Evolutionary conservation across 2,888 invertebrate genomes (phyloP), one percentile per base, ranked within the genome.

Genomic region (Pristionchus fissidentatus): DNA sequence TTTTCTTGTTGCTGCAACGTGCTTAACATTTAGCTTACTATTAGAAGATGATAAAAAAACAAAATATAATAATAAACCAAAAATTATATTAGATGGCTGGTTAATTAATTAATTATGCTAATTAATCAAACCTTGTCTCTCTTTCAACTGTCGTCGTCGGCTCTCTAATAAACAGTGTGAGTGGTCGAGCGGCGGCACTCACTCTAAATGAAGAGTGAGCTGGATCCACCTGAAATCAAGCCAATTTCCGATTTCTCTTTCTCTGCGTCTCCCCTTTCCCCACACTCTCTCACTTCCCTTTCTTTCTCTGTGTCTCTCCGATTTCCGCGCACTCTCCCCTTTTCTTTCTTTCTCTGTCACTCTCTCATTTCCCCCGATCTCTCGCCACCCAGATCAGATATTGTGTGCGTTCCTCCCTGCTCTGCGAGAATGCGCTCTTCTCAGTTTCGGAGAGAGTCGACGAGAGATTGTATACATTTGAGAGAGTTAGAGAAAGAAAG

Each of bases 151-250:
- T 43, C 32, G 38, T 26, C 1, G 70, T 38, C 1, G 7, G 66
- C 0, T 26, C 70, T n/a, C n/a, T n/a, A n/a, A n/a, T n/a, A 41
- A 70, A 70, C 26, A 70, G 15, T 32, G 38, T 38, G 7, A 70
- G 41, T 19, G 70, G 70, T 43, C 70, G 70, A 19, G 70, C 19
- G 70, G 70, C 70, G 15, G 70, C 26, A 41, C 70, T 70, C 70
- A 70, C 70, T 22, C 70, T 38, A 70, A 41, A n/a, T n/a, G n/a
- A n/a, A n/a, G n/a, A 70, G 70, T 70, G 70, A 70, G 70, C 70
- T 70, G 70, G 41, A 70, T 70, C 70, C 70, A 70, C 70, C 70
- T 70, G 41, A 70, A 43, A 70, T 66, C 0, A 26, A 35, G 35
- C 7, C 7, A n/a, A n/a, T n/a, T n/a, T n/a, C n/a, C n/a, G n/a